These are phyloP conservation scores for Carpatolechia fugitivella DNA, from an alignment of 2,888 invertebrate genomes.

Conservation along the genomic window DNA sequence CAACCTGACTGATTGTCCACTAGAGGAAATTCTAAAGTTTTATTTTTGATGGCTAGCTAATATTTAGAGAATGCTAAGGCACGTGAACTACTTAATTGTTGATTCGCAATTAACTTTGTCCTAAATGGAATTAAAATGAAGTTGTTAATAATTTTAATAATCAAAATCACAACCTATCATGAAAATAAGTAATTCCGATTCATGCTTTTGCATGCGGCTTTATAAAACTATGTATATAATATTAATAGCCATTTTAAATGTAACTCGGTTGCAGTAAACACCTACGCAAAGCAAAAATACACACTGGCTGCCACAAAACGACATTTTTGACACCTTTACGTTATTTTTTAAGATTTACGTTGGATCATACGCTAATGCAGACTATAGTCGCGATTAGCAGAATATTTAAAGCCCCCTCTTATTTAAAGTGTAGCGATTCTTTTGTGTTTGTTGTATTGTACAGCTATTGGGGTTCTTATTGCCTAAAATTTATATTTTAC, in stretches of 20 bases:
- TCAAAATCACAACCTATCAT: not conserved
- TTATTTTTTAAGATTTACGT: slow-evolving; percentile 52
- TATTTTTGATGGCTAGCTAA: slow-evolving; percentile 11
- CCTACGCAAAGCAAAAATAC: too few relatives aligned
- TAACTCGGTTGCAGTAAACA: too few relatives aligned
- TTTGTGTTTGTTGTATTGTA: slow-evolving; percentile 65
- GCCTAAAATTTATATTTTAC: slow-evolving; percentile 75
- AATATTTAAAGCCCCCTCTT: slow-evolving; percentile 7
- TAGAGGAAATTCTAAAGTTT: slow-evolving; percentile 4
- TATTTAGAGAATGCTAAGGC: slow-evolving; percentile 28
- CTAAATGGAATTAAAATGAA: slow-evolving; percentile 25
- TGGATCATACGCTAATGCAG: slow-evolving; percentile 29
- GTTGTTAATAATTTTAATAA: slow-evolving; percentile 13
- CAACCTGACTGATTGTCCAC: slow-evolving; percentile 22
- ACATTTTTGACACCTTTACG: slow-evolving; percentile 67
- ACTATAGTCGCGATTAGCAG: slow-evolving; percentile 1
- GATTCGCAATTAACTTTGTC: slow-evolving; percentile 26
- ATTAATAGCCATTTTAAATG: too few relatives aligned
- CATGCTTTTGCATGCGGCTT: too few relatives aligned
- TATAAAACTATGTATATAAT: too few relatives aligned
- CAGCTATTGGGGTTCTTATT: slow-evolving; percentile 60
- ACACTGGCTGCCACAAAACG: slow-evolving; percentile 14
- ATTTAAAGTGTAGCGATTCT: slow-evolving; percentile 34
- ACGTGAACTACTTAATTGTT: slow-evolving; percentile 47
- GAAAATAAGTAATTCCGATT: too few relatives aligned